A percentile compares a stretch with the other conserved stretches of the same genome.
phyloP scores from a whole-genome alignment of 2,888 invertebrate genomes.

The Sarcophaga variegata region DNA sequence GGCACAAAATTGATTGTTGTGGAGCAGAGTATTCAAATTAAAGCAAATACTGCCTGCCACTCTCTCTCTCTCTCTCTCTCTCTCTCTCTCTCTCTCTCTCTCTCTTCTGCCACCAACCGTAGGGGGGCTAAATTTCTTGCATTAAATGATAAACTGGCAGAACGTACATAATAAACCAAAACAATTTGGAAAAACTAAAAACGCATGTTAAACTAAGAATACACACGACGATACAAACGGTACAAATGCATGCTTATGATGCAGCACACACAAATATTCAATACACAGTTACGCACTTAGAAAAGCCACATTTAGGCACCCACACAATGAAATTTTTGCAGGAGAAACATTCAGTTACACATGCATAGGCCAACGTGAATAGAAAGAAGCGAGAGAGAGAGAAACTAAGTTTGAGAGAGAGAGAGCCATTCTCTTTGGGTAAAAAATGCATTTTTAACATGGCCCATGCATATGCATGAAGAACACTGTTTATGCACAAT shows the following conservation, averaged over 20 bases:
- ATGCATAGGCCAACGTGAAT: too few species aligned
- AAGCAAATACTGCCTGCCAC: slow-evolving; percentile 11
- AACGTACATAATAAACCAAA: slow-evolving; percentile 68
- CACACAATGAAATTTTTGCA: background rate
- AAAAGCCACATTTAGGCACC: slow-evolving; percentile 37
- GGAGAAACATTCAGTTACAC: too few species aligned
- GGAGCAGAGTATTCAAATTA: slow-evolving; percentile 47
- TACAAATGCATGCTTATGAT: background rate
- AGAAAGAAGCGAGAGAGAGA: too few species aligned
- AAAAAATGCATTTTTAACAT: slow-evolving; percentile 33
- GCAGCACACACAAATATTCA: background rate
- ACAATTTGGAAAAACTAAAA: slow-evolving; percentile 60
- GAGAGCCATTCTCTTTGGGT: too few species aligned
- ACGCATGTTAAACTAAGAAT: slow-evolving; percentile 56
- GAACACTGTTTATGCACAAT: background rate
- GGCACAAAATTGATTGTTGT: slow-evolving; percentile 46
- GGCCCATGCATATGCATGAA: slow-evolving; percentile 37
- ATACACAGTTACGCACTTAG: slow-evolving; percentile 30
- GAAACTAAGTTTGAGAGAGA: too few species aligned
- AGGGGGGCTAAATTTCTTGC: slow-evolving; percentile 25
- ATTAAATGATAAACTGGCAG: slow-evolving; percentile 65
- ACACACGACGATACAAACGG: background rate
- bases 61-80: too few species aligned
- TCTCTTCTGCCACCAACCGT: too few species aligned
- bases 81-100: too few species aligned